Conservation (phyloP, 2,113 vertebrate genomes). For the Petaurus breviceps region DNA sequence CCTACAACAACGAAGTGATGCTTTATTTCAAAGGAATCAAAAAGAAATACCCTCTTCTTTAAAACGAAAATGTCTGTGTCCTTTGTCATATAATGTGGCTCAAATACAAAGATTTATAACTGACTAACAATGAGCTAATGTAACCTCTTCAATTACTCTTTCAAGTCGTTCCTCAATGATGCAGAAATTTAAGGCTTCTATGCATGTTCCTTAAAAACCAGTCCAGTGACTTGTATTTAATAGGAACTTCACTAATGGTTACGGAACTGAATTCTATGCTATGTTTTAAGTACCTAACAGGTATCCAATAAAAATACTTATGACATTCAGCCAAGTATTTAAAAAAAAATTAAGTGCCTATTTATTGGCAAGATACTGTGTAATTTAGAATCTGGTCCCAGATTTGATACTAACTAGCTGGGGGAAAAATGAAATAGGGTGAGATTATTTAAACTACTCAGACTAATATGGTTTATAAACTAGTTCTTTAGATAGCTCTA, state of each 20-base stretch:
- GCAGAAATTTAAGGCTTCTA: background rate
- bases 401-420: background rate
- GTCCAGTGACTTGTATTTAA: background rate
- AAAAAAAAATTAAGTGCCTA: background rate
- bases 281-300: background rate
- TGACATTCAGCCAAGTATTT: background rate
- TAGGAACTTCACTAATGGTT: background rate
- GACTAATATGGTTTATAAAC: background rate
- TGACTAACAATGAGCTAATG: background rate
- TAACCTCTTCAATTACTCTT: slow-evolving; percentile 8
- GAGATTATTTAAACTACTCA: background rate
- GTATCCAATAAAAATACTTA: background rate
- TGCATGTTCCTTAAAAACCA: background rate
- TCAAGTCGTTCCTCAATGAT: background rate
- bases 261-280: background rate
- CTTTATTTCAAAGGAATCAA: background rate
- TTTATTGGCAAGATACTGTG: background rate
- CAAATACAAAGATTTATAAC: slow-evolving; percentile 13
- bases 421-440: background rate
- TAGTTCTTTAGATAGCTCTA: background rate
- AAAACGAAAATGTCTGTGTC: slow-evolving; percentile 14
- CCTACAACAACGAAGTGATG: background rate
- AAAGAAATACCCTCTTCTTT: background rate
- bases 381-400: background rate
- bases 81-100: background rate